Conservation (phyloP, 1,140 invertebrate genomes). For the Lepidurus arcticus region DNA sequence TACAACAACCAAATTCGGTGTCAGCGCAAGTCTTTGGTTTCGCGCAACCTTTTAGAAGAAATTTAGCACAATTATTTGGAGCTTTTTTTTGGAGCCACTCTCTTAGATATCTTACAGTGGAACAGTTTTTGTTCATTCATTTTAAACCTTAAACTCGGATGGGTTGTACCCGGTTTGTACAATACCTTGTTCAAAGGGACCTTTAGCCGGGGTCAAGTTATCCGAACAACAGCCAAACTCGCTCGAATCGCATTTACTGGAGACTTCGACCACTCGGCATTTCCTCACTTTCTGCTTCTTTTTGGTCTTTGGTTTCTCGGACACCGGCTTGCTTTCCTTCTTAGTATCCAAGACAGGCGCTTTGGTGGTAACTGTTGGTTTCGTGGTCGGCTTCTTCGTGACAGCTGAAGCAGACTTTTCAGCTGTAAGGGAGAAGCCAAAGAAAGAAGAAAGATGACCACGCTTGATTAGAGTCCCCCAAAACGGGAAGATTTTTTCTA, state of each 20-base stretch:
- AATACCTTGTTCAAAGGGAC: slow-evolving; percentile 43
- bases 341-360: slow-evolving; percentile 36
- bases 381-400: slow-evolving; percentile 26
- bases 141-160: not conserved
- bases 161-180: not conserved
- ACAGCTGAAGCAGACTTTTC: slow-evolving; percentile 16
- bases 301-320: slow-evolving; percentile 26
- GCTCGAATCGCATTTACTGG: slow-evolving; percentile 57
- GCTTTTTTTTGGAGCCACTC: not conserved
- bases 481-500: not conserved
- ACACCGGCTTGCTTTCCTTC: slow-evolving; percentile 5
- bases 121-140: not conserved
- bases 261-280: slow-evolving; percentile 27
- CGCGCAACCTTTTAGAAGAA: slow-evolving; percentile 27
- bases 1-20: slow-evolving; percentile 80
- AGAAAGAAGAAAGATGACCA: not conserved
- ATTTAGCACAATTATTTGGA: not conserved
- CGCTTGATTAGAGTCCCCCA: not conserved
- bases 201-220: slow-evolving; percentile 69
- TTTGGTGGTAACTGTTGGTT: slow-evolving; percentile 36
- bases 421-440: not conserved
- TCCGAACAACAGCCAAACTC: slow-evolving; percentile 89
- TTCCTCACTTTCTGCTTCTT: slow-evolving; percentile 32
- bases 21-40: slow-evolving; percentile 53
- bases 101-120: not conserved